Conservation (phyloP, 2,113 vertebrate genomes). For the Pipra filicauda region DNA sequence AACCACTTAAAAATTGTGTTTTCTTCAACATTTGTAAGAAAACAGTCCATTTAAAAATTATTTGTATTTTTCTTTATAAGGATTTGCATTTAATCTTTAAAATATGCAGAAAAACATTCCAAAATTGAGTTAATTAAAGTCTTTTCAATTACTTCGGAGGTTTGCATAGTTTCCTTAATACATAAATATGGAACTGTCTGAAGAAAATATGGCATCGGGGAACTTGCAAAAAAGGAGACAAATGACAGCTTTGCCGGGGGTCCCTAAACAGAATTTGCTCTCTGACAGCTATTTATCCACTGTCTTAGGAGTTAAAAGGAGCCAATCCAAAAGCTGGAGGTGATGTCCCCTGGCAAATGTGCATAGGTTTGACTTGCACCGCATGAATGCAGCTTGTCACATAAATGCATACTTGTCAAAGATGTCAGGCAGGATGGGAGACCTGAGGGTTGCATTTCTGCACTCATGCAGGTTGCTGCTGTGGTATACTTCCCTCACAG, state of each 20-base stretch:
- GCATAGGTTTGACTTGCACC: rapidly evolving
- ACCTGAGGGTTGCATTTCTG: background rate
- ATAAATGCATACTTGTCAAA: rapidly evolving
- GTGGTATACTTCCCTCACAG: background rate
- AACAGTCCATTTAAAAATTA: background rate
- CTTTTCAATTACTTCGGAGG: background rate
- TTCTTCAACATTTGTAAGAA: background rate
- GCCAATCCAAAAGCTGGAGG: background rate
- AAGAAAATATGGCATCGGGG: background rate
- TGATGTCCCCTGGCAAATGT: background rate
- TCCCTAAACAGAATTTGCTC: background rate
- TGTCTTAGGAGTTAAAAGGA: background rate
- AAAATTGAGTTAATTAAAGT: background rate
- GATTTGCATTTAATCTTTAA: background rate
- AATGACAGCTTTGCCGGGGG: background rate
- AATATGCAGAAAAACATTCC: background rate
- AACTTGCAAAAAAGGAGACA: background rate
- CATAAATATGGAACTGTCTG: background rate
- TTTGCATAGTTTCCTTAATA: background rate
- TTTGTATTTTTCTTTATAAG: background rate
- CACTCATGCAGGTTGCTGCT: background rate
- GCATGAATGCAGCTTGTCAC: background rate
- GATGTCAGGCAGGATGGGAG: background rate
- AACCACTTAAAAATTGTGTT: background rate
- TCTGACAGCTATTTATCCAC: background rate